Conservation (phyloP, 2,797 vertebrate genomes). For the Avahi laniger region DNA sequence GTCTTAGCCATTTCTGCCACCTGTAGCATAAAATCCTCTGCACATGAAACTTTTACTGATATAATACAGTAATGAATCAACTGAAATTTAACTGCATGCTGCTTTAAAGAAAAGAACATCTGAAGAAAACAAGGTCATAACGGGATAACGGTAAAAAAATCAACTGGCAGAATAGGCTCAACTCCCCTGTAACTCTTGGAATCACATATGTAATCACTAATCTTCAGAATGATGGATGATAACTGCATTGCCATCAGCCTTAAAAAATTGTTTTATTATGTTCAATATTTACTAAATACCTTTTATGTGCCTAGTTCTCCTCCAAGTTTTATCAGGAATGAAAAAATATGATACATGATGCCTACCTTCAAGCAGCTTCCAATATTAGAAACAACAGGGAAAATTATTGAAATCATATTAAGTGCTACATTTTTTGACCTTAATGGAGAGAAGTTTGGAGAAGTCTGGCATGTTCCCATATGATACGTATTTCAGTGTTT, state of each 20-base stretch:
- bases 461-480: neutral
- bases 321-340: neutral
- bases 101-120: neutral
- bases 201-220: neutral
- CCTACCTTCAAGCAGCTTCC: neutral
- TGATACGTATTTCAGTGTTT: neutral
- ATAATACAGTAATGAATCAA: neutral
- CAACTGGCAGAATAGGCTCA: neutral
- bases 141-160: neutral
- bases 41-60: neutral
- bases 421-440: neutral
- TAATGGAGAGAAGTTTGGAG: neutral
- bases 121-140: slow-evolving; percentile 2
- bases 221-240: neutral
- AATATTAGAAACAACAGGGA: neutral
- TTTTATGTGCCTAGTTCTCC: neutral
- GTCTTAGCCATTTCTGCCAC: slow-evolving; percentile 13
- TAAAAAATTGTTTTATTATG: neutral
- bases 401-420: slow-evolving; percentile 11
- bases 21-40: slow-evolving; percentile 16
- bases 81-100: neutral
- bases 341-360: neutral
- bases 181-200: neutral
- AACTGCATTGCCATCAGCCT: neutral
- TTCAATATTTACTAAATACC: slow-evolving; percentile 11